A percentile compares a stretch with the other conserved stretches of the same genome.
Conservation (phyloP, 2,113 vertebrate genomes). For the Empidonax alnorum region DNA sequence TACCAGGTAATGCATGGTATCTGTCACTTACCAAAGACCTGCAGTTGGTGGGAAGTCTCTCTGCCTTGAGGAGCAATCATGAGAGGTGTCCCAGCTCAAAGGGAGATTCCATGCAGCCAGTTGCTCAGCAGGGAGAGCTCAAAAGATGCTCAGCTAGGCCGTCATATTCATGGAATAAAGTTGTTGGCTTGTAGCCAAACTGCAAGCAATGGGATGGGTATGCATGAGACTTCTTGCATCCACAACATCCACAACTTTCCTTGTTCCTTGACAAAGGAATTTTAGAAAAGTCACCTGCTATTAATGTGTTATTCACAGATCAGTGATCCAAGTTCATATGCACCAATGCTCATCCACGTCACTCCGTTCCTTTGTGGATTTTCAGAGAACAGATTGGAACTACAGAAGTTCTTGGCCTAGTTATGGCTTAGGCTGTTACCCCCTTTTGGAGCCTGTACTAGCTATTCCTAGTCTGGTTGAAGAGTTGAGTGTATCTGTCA, state of each 20-base stretch:
- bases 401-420: neutral
- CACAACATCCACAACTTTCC: neutral
- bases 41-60: neutral
- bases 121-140: neutral
- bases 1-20: fast-evolving
- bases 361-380: neutral
- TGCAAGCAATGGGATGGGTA: neutral
- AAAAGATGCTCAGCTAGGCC: neutral
- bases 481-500: neutral
- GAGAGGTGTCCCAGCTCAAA: neutral
- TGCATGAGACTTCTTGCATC: neutral
- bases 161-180: neutral
- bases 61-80: neutral
- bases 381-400: neutral
- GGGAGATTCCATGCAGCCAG: neutral
- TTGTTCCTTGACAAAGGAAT: neutral
- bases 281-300: neutral
- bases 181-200: neutral
- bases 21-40: neutral
- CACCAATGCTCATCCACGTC: neutral
- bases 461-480: neutral
- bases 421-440: neutral
- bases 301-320: neutral
- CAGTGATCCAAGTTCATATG: neutral
- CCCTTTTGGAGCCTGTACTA: neutral